Conservation (phyloP, 2,113 vertebrate species). For the Abramis brama region DNA sequence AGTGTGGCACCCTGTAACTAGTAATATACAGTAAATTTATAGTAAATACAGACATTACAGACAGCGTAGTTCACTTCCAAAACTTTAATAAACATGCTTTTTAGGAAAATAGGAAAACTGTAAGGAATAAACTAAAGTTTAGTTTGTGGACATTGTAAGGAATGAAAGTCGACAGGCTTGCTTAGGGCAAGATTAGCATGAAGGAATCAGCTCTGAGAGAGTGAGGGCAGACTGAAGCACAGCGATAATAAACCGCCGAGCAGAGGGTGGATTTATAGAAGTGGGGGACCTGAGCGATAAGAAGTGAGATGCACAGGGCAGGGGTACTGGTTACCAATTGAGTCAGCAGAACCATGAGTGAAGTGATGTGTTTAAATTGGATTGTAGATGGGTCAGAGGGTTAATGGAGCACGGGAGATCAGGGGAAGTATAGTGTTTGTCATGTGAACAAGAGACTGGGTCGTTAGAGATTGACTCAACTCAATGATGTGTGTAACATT, state of each 20-base stretch:
- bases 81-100: not conserved
- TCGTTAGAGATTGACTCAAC: slow-evolving; percentile 3
- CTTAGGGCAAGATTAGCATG: slow-evolving; percentile 35
- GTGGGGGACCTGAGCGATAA: slow-evolving; percentile 32
- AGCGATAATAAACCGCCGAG: slow-evolving; percentile 46
- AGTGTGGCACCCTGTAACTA: not conserved
- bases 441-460: slow-evolving; percentile 1
- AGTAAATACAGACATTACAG: not conserved
- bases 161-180: not conserved
- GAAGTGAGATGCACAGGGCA: slow-evolving; percentile 19
- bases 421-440: not conserved
- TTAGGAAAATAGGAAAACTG: not conserved
- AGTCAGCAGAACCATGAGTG: slow-evolving; percentile 38
- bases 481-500: slow-evolving; percentile 12
- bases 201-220: slow-evolving; percentile 10
- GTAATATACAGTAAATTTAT: not conserved
- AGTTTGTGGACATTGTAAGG: not conserved
- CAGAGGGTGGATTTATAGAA: slow-evolving; percentile 44
- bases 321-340: not conserved
- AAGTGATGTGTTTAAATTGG: slow-evolving; percentile 32
- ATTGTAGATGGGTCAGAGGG: slow-evolving; percentile 27
- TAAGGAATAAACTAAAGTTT: not conserved
- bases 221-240: slow-evolving; percentile 16
- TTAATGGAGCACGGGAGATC: slow-evolving; percentile 2
- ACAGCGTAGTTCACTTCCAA: not conserved